Conservation (phyloP, 2,888 invertebrate genomes). For the Sarcophaga caerulescens region DNA sequence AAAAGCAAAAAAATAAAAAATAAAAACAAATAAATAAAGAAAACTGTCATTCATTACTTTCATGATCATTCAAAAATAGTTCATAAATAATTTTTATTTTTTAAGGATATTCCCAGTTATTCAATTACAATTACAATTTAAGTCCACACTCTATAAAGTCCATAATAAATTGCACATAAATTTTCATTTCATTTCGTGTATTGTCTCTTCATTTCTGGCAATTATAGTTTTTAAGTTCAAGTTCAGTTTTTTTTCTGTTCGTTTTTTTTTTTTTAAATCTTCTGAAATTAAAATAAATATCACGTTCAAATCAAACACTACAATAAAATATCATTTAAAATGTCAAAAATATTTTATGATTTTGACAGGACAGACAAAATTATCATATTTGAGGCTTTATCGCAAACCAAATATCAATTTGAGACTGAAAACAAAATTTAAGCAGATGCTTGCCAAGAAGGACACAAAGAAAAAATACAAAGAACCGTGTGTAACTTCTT, state of each 20-base stretch:
- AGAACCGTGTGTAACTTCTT: no score
- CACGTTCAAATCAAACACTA: slow-evolving; percentile 51
- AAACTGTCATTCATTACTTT: slow-evolving; percentile 3
- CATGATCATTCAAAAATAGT: slow-evolving; percentile 5
- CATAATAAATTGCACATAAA: background rate
- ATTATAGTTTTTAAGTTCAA: slow-evolving; percentile 62
- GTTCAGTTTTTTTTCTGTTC: slow-evolving; percentile 51
- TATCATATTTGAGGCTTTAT: slow-evolving; percentile 49
- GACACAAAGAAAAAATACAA: background rate
- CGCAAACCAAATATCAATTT: slow-evolving; percentile 57
- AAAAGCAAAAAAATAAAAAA: slow-evolving; percentile 15
- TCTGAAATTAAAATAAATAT: slow-evolving; percentile 43
- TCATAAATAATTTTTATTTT: background rate
- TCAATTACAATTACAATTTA: background rate
- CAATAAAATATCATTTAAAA: slow-evolving; percentile 43
- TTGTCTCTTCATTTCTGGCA: background rate
- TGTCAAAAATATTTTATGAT: slow-evolving; percentile 65
- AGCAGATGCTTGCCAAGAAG: background rate
- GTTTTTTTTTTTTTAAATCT: slow-evolving; percentile 5
- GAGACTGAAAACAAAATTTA: background rate
- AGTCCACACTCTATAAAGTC: background rate
- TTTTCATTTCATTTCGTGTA: background rate
- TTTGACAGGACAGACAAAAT: slow-evolving; percentile 10
- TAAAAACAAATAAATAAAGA: slow-evolving; percentile 40
- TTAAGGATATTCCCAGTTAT: slow-evolving; percentile 17